Percentiles rank a stretch among this genome's conserved stretches.
Evolutionary conservation across 2,113 vertebrate genomes (phyloP).

Genomic region (Nycticebus coucang): DNA sequence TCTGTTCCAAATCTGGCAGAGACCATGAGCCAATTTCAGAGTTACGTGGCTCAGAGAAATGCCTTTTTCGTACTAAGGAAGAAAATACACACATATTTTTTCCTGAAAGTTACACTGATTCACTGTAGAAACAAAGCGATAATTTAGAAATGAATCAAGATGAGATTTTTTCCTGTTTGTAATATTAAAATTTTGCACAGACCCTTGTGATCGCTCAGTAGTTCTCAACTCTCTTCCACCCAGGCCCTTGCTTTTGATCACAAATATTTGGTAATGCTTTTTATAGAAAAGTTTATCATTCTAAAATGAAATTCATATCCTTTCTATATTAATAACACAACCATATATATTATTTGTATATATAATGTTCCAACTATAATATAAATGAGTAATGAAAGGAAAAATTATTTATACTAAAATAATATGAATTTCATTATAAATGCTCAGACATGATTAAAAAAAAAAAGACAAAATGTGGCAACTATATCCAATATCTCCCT

Average conservation of each 20-base stretch:
- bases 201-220: background rate
- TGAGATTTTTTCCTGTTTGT: background rate
- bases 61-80: background rate
- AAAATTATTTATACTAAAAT: background rate
- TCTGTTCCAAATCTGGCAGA: background rate
- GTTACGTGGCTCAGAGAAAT: background rate
- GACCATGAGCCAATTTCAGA: background rate
- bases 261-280: background rate
- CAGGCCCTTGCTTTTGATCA: background rate
- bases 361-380: background rate
- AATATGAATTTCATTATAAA: background rate
- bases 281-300: background rate
- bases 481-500: background rate
- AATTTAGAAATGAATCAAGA: background rate
- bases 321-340: background rate
- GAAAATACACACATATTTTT: background rate
- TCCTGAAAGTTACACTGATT: background rate
- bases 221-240: background rate
- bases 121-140: background rate
- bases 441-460: background rate
- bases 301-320: background rate
- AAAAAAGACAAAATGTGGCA: background rate
- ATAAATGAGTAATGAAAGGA: background rate
- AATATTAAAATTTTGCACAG: background rate
- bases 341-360: background rate